These are phyloP conservation scores for Liasis olivaceus DNA, from an alignment of 2,797 vertebrate genomes.

Conservation along the genomic window DNA sequence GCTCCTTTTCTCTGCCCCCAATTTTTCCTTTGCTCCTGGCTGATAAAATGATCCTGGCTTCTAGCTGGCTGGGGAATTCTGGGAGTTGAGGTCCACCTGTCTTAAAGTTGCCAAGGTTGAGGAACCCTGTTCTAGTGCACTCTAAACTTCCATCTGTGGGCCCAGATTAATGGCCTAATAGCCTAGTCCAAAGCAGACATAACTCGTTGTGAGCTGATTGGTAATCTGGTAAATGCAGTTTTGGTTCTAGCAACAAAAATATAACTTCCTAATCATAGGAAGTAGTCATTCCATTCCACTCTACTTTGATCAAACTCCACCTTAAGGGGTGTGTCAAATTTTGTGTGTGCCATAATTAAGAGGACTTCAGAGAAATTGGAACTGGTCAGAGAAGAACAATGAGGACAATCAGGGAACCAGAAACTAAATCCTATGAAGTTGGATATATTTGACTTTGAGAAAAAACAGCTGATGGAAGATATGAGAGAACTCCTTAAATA, in stretches of 20 bases:
- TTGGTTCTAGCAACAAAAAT: background rate
- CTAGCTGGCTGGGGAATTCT: background rate
- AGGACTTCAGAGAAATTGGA: background rate
- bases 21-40: too few relatives aligned
- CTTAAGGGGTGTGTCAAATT: background rate
- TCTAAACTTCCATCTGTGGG: background rate
- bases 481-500: too few relatives aligned
- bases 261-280: background rate
- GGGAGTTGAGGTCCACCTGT: too few relatives aligned
- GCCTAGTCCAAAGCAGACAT: background rate
- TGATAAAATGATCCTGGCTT: background rate
- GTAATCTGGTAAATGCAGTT: background rate
- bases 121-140: too few relatives aligned
- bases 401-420: too few relatives aligned
- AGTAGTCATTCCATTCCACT: background rate
- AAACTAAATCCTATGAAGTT: too few relatives aligned
- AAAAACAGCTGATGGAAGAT: too few relatives aligned
- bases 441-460: too few relatives aligned
- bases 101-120: too few relatives aligned
- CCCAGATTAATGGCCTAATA: background rate
- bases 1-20: background rate
- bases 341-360: background rate
- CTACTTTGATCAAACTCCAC: background rate
- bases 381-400: background rate
- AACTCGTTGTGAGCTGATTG: background rate